These are phyloP conservation scores for Ctenomys sociabilis DNA, from an alignment of 2,113 vertebrate species.

Conservation along the genomic window DNA sequence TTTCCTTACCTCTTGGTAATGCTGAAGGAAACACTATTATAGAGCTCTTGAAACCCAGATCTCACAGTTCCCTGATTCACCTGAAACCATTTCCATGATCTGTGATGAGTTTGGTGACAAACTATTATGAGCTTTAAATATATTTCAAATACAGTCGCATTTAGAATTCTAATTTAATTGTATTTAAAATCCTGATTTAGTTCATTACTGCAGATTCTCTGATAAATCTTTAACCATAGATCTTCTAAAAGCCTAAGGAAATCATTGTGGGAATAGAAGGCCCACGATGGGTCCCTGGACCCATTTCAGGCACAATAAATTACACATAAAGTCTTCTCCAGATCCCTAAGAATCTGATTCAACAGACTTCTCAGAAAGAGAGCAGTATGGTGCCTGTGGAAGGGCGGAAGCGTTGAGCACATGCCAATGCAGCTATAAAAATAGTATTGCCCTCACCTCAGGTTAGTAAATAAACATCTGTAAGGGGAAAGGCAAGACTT, in stretches of 20 bases:
- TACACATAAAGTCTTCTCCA: neutral
- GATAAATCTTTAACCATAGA: neutral
- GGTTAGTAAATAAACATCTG: conserved; percentile 46
- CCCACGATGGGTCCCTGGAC: neutral
- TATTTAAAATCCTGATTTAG: conserved; percentile 10
- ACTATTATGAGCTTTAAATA: neutral
- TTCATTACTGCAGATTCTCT: conserved; percentile 28
- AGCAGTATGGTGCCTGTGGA: neutral
- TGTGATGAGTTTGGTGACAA: neutral
- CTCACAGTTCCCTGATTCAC: neutral
- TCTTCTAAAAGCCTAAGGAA: conserved; percentile 8
- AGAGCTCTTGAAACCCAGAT: neutral
- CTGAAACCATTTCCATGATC: neutral
- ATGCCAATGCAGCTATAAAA: neutral
- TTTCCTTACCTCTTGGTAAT: neutral
- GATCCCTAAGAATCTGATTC: neutral
- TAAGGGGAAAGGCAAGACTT: conserved; percentile 1
- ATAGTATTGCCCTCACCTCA: neutral
- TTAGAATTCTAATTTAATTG: neutral
- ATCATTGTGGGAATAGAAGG: neutral
- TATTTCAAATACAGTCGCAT: neutral
- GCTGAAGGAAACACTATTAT: neutral
- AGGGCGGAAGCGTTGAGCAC: neutral
- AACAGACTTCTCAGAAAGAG: neutral
- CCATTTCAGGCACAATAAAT: neutral